Evolutionary conservation across 2,113 vertebrate species (phyloP), one percentile per base, ranked within the genome.

Genomic region (Vulpes lagopus): DNA sequence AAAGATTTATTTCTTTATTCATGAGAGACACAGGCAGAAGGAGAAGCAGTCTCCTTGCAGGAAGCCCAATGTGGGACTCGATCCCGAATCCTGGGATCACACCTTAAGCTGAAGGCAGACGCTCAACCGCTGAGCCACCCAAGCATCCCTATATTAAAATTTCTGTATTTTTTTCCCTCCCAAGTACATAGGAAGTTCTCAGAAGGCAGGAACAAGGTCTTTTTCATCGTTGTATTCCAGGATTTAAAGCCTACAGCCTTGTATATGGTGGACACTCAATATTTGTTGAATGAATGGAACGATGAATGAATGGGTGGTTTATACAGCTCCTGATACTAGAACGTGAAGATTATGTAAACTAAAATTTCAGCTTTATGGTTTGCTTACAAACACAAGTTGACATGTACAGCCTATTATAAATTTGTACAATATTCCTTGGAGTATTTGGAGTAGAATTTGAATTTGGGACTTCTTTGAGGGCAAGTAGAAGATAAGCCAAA

Each of bases 401-500:
- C 19, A 64, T 87, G 76, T 96, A 81, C 6, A 92, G 6, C 9
- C 86, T 20, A 59, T 81, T 12, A 30, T 84, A 64, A 74, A 93
- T 84, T 73, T 95, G 3, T 86, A 62, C 17, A 22, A 89, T 81
- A 80, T 91, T 82, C n/a, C 79, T 38, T 88, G 35, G 57, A 89
- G 22, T 87, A 60, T 76, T 96, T 91, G 65, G 17, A 83, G 12
- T 82, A 64, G 83, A 87, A 43, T 95, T 80, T 85, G 67, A 94
- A 81, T 84, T 95, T 91, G 35, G 30, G 79, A 90, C 89, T 96
- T 93, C 35, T 97, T 91, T 82, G 49, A 92, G 55, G 38, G 16
- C 57, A 93, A 62, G 10, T 89, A 96, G 59, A 97, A 96, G 85
- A 69, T 49, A 95, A 92, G 32, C 80, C 57, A 35, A 67, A 96